These are phyloP conservation scores for Plagodis pulveraria DNA, from an alignment of 2,888 invertebrate genomes.

Conservation along the genomic window DNA sequence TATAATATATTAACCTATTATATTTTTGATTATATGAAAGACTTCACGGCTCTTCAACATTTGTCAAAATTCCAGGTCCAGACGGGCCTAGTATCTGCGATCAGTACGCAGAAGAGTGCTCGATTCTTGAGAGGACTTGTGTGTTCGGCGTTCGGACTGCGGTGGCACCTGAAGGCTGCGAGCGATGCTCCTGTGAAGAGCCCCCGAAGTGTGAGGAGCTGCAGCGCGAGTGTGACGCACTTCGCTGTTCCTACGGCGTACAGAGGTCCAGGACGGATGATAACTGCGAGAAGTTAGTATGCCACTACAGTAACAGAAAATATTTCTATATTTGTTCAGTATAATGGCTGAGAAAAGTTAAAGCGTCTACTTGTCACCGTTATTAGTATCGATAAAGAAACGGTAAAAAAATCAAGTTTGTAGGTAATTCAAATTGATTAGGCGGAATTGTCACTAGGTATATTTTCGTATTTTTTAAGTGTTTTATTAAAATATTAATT, in stretches of 20 bases:
- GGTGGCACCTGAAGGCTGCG: conserved; percentile 82
- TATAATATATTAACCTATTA: too few species aligned
- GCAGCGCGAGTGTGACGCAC: conserved; percentile 85
- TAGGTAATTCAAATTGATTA: too few species aligned
- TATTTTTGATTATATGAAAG: too few species aligned
- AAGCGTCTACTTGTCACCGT: too few species aligned
- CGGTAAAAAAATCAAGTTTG: too few species aligned
- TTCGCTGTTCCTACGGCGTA: conserved; percentile 91
- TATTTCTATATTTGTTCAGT: too few species aligned
- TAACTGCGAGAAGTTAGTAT: conserved; percentile 61
- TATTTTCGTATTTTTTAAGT: too few species aligned
- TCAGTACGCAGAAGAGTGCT: conserved; percentile 86
- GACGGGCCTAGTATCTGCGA: conserved; percentile 77
- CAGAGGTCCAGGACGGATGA: conserved; percentile 63
- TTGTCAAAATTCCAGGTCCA: conserved; percentile 19
- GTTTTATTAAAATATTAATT: too few species aligned
- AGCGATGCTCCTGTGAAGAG: conserved; percentile 82
- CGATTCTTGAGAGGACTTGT: conserved; percentile 83
- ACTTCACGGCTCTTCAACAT: background rate
- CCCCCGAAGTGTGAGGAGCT: conserved; percentile 83
- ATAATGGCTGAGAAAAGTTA: too few species aligned
- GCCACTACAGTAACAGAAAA: too few species aligned
- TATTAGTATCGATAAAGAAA: too few species aligned
- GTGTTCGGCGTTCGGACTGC: conserved; percentile 88
- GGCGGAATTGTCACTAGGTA: too few species aligned